Base-by-base conservation (phyloP, 2,797 vertebrate genomes). In the Lycodopsis pacificus region DNA sequence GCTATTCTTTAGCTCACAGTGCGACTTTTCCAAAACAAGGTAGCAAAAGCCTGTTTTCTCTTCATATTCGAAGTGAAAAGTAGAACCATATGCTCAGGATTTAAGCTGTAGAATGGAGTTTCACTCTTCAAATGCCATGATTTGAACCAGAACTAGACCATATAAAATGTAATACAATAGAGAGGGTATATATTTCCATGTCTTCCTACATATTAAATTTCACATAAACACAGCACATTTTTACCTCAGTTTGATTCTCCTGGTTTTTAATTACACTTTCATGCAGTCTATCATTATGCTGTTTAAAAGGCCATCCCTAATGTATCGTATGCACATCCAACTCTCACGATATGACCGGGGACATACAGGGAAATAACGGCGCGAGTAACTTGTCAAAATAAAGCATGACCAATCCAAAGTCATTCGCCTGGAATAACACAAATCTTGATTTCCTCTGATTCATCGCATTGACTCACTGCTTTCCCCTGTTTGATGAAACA, bases 1-100 rank as follows among this genome's bases (percentile, higher is more conserved):
- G 73, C 72, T 59, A 77, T 90, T 81, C 79, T 90, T 92, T 87
- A 90, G 86, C 88, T 83, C 80, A 83, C 69, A 65, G 53, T n/a
- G 63, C 66, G 65, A 72, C 65, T 76, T 70, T 65, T 83, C 25
- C 34, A 54, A 73, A 78, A 73, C 72, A 81, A 76, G 71, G 66
- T 64, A 68, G 51, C 25, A 69, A 76, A 77, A 63, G 42, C 49
- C 14, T 25, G 20, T 14, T 65, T 56, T 71, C 49, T 51, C 22
- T 73, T 74, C 51, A 63, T 56, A 75, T 79, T 75, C 79, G 46
- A 86, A 75, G 53, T 61, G 75, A 69, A 88, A 86, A 90, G 17
- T 82, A 30, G n/a, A 89, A 86, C 82, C 88, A 83, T 42, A 82
- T 90, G 84, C 63, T 66, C 10, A 19, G 42, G 57, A 77, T 79